These are phyloP conservation scores for Dyspetes luteomarginatus DNA, from an alignment of 2,888 invertebrate species.

Conservation along the genomic window DNA sequence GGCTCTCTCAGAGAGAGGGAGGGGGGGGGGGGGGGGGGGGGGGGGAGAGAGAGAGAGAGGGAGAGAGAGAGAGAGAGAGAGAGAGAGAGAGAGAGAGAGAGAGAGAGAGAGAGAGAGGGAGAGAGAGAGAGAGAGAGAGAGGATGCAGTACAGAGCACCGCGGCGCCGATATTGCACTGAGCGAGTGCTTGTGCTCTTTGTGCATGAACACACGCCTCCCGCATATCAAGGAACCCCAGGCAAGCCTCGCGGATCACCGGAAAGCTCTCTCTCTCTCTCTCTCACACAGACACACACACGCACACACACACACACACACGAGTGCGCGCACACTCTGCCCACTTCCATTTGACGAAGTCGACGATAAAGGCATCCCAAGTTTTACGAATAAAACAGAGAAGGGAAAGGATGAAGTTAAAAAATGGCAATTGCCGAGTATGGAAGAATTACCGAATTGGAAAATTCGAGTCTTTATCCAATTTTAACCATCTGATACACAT, in stretches of 20 bases:
- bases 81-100: neutral
- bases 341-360: constrained; percentile 32
- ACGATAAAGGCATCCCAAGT: neutral
- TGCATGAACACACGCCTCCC: constrained; percentile 20
- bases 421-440: too few species aligned
- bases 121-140: neutral
- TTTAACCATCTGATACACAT: too few species aligned
- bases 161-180: constrained; percentile 36
- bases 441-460: too few species aligned
- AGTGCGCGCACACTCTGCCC: too few species aligned
- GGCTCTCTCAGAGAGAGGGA: neutral
- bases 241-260: constrained; percentile 20
- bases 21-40: neutral
- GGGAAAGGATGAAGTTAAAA: neutral
- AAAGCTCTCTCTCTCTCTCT: constrained; percentile 23
- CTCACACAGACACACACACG: neutral
- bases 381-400: neutral
- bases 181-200: constrained; percentile 22
- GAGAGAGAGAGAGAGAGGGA: neutral
- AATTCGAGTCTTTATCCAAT: too few species aligned
- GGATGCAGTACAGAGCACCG: constrained; percentile 1
- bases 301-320: too few species aligned
- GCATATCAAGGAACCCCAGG: constrained; percentile 49
- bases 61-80: neutral
- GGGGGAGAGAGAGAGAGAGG: neutral